Base-by-base conservation (phyloP, 2,113 vertebrate species). In the Poicephalus meyeri region DNA sequence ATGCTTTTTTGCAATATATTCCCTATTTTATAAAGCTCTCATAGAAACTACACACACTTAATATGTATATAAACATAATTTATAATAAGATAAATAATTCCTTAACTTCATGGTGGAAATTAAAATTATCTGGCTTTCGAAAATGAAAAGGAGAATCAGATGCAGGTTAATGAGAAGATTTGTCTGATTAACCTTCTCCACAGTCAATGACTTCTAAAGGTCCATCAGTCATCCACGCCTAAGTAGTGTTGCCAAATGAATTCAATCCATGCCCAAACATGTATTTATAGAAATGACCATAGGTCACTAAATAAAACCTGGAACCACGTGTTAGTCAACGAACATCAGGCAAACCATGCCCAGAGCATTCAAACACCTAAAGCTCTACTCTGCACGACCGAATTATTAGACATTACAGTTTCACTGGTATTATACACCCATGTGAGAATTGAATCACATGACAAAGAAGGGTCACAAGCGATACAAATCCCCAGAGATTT, bases 131-230 rank as follows among this genome's bases (percentile, higher is more conserved):
- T 78, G 74, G 15, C 21, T 82, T 83, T 94, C 77, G 92, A 4
- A 64, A 92, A 86, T 31, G 50, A 92, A 80, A n/a, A 90, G n/a
- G 10, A 90, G 16, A 92, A 93, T 78, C 86, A 85, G 24, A 74
- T 87, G 70, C 80, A 61, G 53, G 49, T 89, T 80, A 95, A 89
- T 90, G 31, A 94, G 71, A 92, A 89, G 29, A 84, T 91, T 89
- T 93, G 65, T 78, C 88, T 86, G 56, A 89, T 93, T 93, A 94
- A 91, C 37, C 61, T 90, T 80, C 44, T 85, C 47, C n/a, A 65
- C 46, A 84, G 76, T 44, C 73, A 93, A 31, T 89, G 63, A 46
- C 63, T 91, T 87, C 31, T n/a, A 87, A 85, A 77, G 80, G 74
- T 89, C 63, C 66, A 82, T 86, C 86, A 91, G 58, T 69, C 79